Evolutionary conservation across 2,797 vertebrate genomes (phyloP).

Genomic region (Mastacembelus armatus): DNA sequence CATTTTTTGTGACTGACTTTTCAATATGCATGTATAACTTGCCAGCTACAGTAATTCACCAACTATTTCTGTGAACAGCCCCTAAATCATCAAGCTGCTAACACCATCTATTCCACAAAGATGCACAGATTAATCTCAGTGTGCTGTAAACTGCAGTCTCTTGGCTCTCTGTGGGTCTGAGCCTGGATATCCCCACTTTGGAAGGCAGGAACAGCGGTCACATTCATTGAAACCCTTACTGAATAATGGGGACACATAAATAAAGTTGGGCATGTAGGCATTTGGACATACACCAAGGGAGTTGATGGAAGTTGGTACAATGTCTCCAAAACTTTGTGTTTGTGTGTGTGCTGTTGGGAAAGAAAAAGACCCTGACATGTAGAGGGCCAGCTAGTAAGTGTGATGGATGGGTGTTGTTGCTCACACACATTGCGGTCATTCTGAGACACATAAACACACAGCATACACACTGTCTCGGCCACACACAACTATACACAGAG

Average conservation of each 20-base stretch:
- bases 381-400: conserved; percentile 47
- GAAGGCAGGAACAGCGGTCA: background rate
- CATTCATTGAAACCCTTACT: background rate
- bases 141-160: background rate
- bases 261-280: background rate
- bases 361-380: conserved; percentile 39
- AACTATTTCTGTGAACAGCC: background rate
- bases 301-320: background rate
- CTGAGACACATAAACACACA: conserved; percentile 15
- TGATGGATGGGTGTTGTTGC: conserved; percentile 64
- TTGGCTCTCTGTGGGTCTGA: background rate
- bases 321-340: conserved; percentile 7
- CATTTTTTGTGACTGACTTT: background rate
- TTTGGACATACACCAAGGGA: conserved; percentile 23
- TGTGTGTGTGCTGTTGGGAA: conserved; percentile 13
- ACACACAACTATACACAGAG: background rate
- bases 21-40: background rate
- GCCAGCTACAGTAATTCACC: background rate
- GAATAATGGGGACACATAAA: background rate
- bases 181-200: background rate
- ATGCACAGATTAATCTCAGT: background rate
- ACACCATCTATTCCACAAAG: background rate
- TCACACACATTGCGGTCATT: conserved; percentile 31
- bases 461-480: background rate
- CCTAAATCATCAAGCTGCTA: background rate